Evolutionary conservation across 2,113 vertebrate species (phyloP), one percentile per base, ranked within the genome.

Genomic region (Rhodinocichla rosea): DNA sequence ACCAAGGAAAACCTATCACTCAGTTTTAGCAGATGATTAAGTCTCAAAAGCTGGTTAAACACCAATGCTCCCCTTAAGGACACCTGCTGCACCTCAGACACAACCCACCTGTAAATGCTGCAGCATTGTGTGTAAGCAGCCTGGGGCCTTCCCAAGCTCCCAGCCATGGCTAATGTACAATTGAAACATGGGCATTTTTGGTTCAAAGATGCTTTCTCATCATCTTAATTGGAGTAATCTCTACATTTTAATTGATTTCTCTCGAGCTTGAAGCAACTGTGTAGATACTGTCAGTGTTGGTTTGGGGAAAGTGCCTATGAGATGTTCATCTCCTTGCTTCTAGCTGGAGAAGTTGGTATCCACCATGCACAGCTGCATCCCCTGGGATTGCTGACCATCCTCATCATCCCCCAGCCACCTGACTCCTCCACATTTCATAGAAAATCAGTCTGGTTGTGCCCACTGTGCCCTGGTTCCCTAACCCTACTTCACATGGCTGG

Each of bases 31-130:
- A 62, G 45, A 59, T 74, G 49, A 85, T 76, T 91, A 82, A 73
- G 37, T 77, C 40, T 88, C 22, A 90, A 90, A 95, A 76, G 55
- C 65, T 79, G 84, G 52, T 91, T 94, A 90, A 92, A 67, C 77
- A 33, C 90, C 62, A 81, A 0, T 17, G 2, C 35, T 26, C 73
- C 52, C 60, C 35, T 52, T 83, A 83, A 44, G 42, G 81, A 24
- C 50, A 24, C 13, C 60, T 75, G 63, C 27, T 32, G 57, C 32
- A 9, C 47, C 56, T 95, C 33, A 67, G 42, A 63, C 35, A 33
- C 52, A 52, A 3, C 52, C 15, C 57, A 53, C 69, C 53, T 78
- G 62, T 60, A 67, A 39, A 40, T 39, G n/a, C 32, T 47, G 2
- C 8, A 39, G 37, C 42, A 7, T 8, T 53, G 49, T 30, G 1